A percentile compares a stretch with the other conserved stretches of the same genome.
Conservation (phyloP, 2,888 invertebrate genomes). For the Apamea anceps region DNA sequence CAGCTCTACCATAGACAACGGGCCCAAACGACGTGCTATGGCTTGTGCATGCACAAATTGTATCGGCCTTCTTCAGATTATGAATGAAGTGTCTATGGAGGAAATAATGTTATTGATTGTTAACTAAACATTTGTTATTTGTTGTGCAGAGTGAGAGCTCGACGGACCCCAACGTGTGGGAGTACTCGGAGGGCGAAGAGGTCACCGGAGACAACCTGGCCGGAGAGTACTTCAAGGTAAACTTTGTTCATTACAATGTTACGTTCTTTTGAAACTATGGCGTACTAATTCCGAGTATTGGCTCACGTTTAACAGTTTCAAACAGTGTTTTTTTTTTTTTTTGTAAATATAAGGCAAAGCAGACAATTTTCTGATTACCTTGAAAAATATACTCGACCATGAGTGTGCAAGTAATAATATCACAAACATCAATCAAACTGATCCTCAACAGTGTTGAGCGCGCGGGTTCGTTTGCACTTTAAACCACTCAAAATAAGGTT, state of each 20-base stretch:
- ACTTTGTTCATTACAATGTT: not conserved
- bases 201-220: slow-evolving; percentile 81
- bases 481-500: not conserved
- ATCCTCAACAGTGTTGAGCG: no score
- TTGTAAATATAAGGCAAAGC: not conserved
- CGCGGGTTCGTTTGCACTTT: not conserved
- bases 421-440: not conserved
- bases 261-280: not conserved
- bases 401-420: no score
- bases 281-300: no score
- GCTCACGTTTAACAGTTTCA: not conserved
- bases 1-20: not conserved
- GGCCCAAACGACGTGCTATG: not conserved
- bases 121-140: not conserved
- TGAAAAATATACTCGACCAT: not conserved
- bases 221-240: slow-evolving; percentile 87
- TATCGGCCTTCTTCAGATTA: not conserved
- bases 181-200: slow-evolving; percentile 83
- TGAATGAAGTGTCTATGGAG: not conserved
- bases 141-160: slow-evolving; percentile 76
- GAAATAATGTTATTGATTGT: not conserved
- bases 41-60: not conserved
- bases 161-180: slow-evolving; percentile 79
- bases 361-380: no score
- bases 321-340: not conserved